Evolutionary conservation across 2,113 vertebrate species (phyloP), one percentile per base, ranked within the genome.

Genomic region (Eclectus roratus): DNA sequence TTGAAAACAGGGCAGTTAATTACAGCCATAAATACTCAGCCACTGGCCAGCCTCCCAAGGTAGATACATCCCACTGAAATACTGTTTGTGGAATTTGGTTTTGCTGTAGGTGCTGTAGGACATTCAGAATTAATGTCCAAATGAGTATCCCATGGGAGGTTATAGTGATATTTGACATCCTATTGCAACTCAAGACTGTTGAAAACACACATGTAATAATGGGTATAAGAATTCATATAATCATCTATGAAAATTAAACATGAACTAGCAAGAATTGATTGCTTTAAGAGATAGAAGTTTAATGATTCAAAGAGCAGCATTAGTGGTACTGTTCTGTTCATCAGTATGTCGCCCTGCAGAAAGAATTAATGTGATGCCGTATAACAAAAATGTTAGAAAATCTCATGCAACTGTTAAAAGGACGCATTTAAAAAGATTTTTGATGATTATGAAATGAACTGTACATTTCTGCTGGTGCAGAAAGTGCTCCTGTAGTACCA

Each of bases 221-320:
- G 47, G 13, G 4, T 81, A 37, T 71, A 89, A 74, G 43, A 69
- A 93, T 88, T 84, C 19, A 3, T 88, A 44, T 61, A 89, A 76
- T 74, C 19, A 21, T 50, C 50, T 79, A 17, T 61, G 88, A 87
- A 72, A 91, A 94, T 86, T 94, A 93, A 95, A 58, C 41, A 28
- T 70, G 66, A 79, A 69, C 85, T 85, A 89, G 44, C 72, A 46
- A 83, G 71, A 92, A 89, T 23, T 20, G 24, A 43, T 88, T 93
- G 41, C 87, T 80, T 85, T 95, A 70, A 89, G 87, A 92, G 55
- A 71, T 20, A 43, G 20, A 78, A 64, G 47, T 86, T 60, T 84
- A 94, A 92, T 84, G 93, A 79, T 82, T 50, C 72, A 81, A 71
- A 93, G 76, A 91, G 66, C 55, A 93, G 80, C 53, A 69, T 4